These are phyloP conservation scores for Drosophila koepferae DNA, from an alignment of 2,888 invertebrate genomes.

Conservation along the genomic window DNA sequence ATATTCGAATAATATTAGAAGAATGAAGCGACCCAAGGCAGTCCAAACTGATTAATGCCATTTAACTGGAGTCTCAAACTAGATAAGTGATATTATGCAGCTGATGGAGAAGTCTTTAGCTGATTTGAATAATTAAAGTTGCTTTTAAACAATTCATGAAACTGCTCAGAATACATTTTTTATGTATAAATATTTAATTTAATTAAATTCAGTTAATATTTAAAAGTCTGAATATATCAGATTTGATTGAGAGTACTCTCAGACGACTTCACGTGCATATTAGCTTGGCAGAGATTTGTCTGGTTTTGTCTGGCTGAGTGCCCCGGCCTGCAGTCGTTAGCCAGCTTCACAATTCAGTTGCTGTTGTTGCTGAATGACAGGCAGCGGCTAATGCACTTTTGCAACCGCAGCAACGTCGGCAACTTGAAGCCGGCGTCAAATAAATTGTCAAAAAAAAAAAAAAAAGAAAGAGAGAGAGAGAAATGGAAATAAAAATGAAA, in stretches of 20 bases:
- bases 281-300: neutral
- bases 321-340: neutral
- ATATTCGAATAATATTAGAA: too few species aligned
- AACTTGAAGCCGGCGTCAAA: slow-evolving; percentile 78
- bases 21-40: too few species aligned
- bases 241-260: neutral
- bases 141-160: too few species aligned
- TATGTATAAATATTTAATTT: neutral
- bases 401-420: slow-evolving; percentile 82
- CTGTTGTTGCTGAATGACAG: slow-evolving; percentile 61
- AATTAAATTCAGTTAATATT: neutral
- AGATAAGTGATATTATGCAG: too few species aligned
- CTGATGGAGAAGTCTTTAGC: too few species aligned
- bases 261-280: neutral
- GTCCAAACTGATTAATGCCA: too few species aligned
- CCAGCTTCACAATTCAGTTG: neutral
- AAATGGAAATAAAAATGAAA: slow-evolving; percentile 37
- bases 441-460: slow-evolving; percentile 71
- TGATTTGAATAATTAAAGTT: too few species aligned
- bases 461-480: slow-evolving; percentile 35
- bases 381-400: slow-evolving; percentile 84
- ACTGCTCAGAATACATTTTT: too few species aligned
- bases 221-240: neutral
- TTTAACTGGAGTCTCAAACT: too few species aligned
- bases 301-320: slow-evolving; percentile 9